Percentiles rank a stretch among this genome's conserved stretches.
phyloP scores from a whole-genome alignment of 2,888 invertebrate genomes.

The Luperina nickerlii region DNA sequence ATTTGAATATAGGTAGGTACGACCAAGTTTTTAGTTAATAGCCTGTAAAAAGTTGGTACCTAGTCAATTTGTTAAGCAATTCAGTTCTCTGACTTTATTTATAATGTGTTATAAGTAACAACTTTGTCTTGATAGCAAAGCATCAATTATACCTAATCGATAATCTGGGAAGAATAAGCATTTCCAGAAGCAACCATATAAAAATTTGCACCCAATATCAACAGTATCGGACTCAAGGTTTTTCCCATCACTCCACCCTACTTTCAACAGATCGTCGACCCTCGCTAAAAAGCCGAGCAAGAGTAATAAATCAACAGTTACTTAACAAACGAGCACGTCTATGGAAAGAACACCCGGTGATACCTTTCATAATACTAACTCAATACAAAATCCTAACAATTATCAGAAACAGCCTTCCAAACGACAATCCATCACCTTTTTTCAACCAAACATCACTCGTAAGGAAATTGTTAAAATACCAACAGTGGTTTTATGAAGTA shows the following conservation, averaged over 20 bases:
- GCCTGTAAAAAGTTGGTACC: too few relatives aligned
- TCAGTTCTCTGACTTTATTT: not conserved
- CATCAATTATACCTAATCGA: too few relatives aligned
- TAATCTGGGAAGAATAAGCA: not conserved
- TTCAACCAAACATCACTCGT: constrained; percentile 71
- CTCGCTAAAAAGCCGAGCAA: constrained; percentile 21
- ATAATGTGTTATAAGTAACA: not conserved
- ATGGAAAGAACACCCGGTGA: not conserved
- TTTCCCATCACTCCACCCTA: constrained; percentile 4
- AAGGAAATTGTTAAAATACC: constrained; percentile 83
- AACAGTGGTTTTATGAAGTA: constrained; percentile 62
- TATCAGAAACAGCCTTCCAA: constrained; percentile 30
- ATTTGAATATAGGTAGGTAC: too few relatives aligned
- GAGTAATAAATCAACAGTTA: constrained; percentile 46
- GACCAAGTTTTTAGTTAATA: too few relatives aligned
- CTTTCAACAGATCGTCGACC: constrained; percentile 9
- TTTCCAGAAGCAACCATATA: not conserved
- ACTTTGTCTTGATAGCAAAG: not conserved
- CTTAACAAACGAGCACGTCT: not conserved
- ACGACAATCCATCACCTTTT: constrained; percentile 53
- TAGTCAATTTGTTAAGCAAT: not conserved
- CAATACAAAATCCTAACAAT: constrained; percentile 48
- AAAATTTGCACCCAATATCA: not conserved
- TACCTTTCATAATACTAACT: constrained; percentile 21
- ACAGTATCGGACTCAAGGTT: not conserved